Conservation (phyloP, 2,888 invertebrate species). For the Diachrysia chrysitis region DNA sequence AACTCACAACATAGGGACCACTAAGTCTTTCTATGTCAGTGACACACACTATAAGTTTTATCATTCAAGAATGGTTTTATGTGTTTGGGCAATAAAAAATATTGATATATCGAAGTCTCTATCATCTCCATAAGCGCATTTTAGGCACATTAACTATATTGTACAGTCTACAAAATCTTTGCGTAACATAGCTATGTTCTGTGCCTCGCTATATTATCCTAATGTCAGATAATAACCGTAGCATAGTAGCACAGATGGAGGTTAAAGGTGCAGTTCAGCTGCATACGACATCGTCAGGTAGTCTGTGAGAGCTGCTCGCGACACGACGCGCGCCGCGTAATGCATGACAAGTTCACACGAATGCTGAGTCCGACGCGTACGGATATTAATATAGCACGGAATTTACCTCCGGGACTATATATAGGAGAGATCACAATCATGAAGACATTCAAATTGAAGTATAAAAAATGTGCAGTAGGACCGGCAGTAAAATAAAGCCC, state of each 20-base stretch:
- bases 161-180: neutral
- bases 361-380: neutral
- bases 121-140: too few species aligned
- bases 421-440: neutral
- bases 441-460: neutral
- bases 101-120: too few species aligned
- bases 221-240: slow-evolving; percentile 30
- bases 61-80: too few species aligned
- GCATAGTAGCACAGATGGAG: slow-evolving; percentile 6
- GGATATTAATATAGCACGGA: neutral
- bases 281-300: neutral
- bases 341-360: slow-evolving; percentile 2
- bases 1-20: too few species aligned
- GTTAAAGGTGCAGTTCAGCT: slow-evolving; percentile 27
- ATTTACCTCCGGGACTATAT: neutral
- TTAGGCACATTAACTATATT: too few species aligned
- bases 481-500: too few species aligned
- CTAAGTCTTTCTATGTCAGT: too few species aligned
- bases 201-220: slow-evolving; percentile 14
- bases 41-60: too few species aligned
- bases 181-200: slow-evolving; percentile 20
- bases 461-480: neutral
- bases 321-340: neutral
- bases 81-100: too few species aligned
- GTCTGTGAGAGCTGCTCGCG: neutral